phyloP scores from a whole-genome alignment of 2,888 invertebrate genomes.

The Hydroisotoma schaefferi region DNA sequence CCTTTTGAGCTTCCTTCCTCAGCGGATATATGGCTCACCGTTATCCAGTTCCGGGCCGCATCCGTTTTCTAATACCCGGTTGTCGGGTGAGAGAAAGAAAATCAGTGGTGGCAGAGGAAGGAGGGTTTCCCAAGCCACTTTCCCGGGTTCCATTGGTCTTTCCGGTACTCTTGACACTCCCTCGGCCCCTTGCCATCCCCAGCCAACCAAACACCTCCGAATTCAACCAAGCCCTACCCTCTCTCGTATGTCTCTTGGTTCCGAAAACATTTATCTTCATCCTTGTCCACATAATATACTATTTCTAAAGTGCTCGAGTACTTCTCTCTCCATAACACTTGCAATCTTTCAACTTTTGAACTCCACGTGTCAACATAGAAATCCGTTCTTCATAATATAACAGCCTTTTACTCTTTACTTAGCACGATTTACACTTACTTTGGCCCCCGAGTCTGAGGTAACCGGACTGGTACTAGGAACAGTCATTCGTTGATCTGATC shows the following conservation, averaged over 20 bases:
- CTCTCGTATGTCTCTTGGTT: too few species aligned
- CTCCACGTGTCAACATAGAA: not conserved
- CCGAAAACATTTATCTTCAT: conserved; percentile 5
- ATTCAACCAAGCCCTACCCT: conserved; percentile 21
- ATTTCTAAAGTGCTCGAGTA: not conserved
- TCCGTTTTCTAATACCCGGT: conserved; percentile 49
- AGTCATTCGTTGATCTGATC: too few species aligned
- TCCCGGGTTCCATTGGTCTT: conserved; percentile 49
- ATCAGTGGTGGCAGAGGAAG: conserved; percentile 44
- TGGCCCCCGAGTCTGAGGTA: conserved; percentile 8
- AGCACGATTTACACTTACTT: too few species aligned
- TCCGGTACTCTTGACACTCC: conserved; percentile 49
- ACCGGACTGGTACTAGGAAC: too few species aligned
- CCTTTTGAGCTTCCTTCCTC: conserved; percentile 49
- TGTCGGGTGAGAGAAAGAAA: conserved; percentile 48
- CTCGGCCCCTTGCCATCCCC: conserved; percentile 43
- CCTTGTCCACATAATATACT: not conserved
- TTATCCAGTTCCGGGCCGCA: conserved; percentile 49
- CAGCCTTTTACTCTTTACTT: too few species aligned
- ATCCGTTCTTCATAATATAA: too few species aligned
- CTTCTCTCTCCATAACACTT: conserved; percentile 4
- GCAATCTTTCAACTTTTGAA: conserved; percentile 6
- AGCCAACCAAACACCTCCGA: conserved; percentile 35
- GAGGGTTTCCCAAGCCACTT: conserved; percentile 49
- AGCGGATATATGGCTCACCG: conserved; percentile 49